phyloP scores from a whole-genome alignment of 2,888 invertebrate species.

The Poecilobothrus nobilitatus region DNA sequence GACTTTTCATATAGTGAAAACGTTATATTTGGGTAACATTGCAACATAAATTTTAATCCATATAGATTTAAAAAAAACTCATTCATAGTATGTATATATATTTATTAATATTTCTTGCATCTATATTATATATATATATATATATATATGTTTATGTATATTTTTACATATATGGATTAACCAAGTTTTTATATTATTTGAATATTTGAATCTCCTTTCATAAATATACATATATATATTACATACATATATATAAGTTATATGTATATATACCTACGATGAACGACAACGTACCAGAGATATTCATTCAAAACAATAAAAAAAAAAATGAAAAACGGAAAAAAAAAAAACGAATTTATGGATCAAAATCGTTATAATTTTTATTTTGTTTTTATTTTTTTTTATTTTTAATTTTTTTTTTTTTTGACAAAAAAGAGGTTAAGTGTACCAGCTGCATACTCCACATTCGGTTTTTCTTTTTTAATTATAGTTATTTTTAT shows the following conservation, averaged over 20 bases:
- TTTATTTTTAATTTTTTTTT: background rate
- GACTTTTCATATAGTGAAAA: no score
- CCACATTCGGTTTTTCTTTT: background rate
- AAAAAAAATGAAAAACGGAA: background rate
- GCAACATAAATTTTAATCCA: background rate
- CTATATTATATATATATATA: background rate
- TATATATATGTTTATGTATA: background rate
- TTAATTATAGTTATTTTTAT: no score
- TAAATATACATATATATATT: background rate
- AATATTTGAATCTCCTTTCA: background rate
- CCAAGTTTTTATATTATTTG: background rate
- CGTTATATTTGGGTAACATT: background rate
- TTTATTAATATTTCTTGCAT: background rate
- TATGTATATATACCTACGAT: no score
- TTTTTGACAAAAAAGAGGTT: background rate
- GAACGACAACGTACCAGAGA: no score
- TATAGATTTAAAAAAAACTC: no score
- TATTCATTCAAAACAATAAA: background rate
- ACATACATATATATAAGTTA: no score
- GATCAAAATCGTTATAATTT: background rate
- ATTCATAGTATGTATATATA: no score
- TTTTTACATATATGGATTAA: background rate
- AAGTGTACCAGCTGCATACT: background rate
- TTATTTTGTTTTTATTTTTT: background rate
- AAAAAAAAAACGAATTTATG: background rate